phyloP scores from a whole-genome alignment of 2,797 vertebrate genomes.

The Oreonectes daqikongensis region DNA sequence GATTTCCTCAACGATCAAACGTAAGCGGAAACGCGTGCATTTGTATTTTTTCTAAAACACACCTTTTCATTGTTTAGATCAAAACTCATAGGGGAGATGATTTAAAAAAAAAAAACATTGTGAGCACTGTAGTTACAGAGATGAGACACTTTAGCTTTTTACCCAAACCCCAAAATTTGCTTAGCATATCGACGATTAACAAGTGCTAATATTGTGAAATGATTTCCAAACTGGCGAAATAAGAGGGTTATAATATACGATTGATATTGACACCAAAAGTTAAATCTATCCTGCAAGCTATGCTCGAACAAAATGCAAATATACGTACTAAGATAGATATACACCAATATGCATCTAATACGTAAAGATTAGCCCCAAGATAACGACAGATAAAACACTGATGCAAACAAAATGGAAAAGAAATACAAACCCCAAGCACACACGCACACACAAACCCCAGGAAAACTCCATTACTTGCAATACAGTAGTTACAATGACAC shows the following conservation, averaged over 20 bases:
- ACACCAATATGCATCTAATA: slow-evolving; percentile 88
- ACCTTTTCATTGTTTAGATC: too few species aligned
- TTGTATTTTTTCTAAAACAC: background rate
- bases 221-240: slow-evolving; percentile 2
- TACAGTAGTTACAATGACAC: slow-evolving; percentile 99
- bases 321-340: slow-evolving; percentile 83
- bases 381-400: slow-evolving; percentile 93
- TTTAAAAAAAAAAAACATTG: background rate
- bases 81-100: background rate
- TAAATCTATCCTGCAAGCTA: slow-evolving; percentile 90
- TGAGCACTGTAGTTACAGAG: slow-evolving; percentile 40
- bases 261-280: slow-evolving; percentile 76
- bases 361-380: slow-evolving; percentile 89
- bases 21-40: background rate
- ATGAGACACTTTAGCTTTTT: background rate
- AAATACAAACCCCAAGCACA: slow-evolving; percentile 79
- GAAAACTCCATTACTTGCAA: slow-evolving; percentile 85
- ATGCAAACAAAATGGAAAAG: slow-evolving; percentile 77
- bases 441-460: slow-evolving; percentile 68
- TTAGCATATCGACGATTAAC: background rate
- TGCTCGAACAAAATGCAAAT: slow-evolving; percentile 83
- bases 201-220: slow-evolving; percentile 35
- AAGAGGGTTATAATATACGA: background rate
- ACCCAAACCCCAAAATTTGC: slow-evolving; percentile 11
- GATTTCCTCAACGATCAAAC: background rate